Evolutionary conservation across 1,140 invertebrate genomes (phyloP), one percentile per base, ranked within the genome.

Genomic region (Ceratosolen solmsi): DNA sequence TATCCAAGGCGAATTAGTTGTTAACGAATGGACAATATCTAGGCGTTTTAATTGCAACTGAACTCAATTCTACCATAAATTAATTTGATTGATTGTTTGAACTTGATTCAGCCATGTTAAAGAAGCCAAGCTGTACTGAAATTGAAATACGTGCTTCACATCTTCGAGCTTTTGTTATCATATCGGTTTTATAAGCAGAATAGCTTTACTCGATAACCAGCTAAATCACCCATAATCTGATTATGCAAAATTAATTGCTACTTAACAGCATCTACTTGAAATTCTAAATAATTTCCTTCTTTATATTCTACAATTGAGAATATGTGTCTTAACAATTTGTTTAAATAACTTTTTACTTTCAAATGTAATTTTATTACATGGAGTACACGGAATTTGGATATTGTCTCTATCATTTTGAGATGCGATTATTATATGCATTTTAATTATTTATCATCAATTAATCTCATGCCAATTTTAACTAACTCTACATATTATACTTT

Each of bases 1-100:
- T 83, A 75, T 80, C 68, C 63, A 79, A 81, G n/a, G 51, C 60
- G 79, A 87, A 89, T 88, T 89, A 89, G 88, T 89, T 86, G 89
- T 88, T 86, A 87, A 84, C 84, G 85, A 83, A 82, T 49, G 84
- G 83, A 83, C 82, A 87, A 88, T 88, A 89, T 84, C 77, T 86
- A 84, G 83, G 85, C 85, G 84, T 88, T 89, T 88, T 88, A 88
- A 89, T 89, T 87, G 88, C 86, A 75, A 74, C 82, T 83, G 80
- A 79, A 83, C 82, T 82, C 73, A 81, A 80, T 78, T 86, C 84
- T 86, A 83, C 80, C 84, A 84, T 88, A 88, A 89, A 89, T 89
- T 89, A 88, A 88, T 89, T 89, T 86, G 83, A 82, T 63, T 84
- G 86, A 87, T 88, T 86, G 84, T 87, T 87, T 82, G 80, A 84